phyloP scores from a whole-genome alignment of 2,888 invertebrate genomes.

The Orchestes rusci region DNA sequence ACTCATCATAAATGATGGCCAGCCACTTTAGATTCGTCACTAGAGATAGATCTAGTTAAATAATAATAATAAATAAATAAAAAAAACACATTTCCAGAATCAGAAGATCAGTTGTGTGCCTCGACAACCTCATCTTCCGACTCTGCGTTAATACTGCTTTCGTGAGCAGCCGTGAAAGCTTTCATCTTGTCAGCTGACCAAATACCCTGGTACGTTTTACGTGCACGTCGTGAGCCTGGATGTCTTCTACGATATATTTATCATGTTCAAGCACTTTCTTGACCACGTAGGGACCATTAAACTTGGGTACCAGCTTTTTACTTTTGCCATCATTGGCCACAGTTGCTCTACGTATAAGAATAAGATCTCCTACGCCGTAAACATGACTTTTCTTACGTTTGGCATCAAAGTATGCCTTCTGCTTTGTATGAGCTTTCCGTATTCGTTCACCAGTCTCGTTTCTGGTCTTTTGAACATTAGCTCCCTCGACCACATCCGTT shows the following conservation, averaged over 20 bases:
- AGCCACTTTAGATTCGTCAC: too few relatives aligned
- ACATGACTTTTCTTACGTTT: slow-evolving; percentile 5
- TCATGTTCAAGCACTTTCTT: neutral
- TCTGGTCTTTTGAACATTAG: neutral
- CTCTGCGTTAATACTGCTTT: too few relatives aligned
- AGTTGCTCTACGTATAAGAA: slow-evolving; percentile 9
- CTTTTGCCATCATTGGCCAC: slow-evolving; percentile 8
- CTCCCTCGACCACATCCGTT: neutral
- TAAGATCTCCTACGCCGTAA: slow-evolving; percentile 21
- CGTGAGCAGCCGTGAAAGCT: too few relatives aligned
- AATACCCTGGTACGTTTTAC: neutral
- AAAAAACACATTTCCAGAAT: too few relatives aligned
- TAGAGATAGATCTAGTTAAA: too few relatives aligned
- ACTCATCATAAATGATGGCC: too few relatives aligned
- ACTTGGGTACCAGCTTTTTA: slow-evolving; percentile 11
- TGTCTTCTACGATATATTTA: neutral
- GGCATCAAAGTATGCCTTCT: slow-evolving; percentile 8
- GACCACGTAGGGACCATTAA: slow-evolving; percentile 7
- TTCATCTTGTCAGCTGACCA: too few relatives aligned
- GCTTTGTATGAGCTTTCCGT: slow-evolving; percentile 6
- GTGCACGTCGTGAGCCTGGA: neutral
- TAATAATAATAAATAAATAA: too few relatives aligned
- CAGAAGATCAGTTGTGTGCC: too few relatives aligned
- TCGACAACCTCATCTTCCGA: too few relatives aligned
- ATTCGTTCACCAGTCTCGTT: slow-evolving; percentile 4